Conservation (phyloP, 2,888 invertebrate species). For the Pristionchus arcanus region DNA sequence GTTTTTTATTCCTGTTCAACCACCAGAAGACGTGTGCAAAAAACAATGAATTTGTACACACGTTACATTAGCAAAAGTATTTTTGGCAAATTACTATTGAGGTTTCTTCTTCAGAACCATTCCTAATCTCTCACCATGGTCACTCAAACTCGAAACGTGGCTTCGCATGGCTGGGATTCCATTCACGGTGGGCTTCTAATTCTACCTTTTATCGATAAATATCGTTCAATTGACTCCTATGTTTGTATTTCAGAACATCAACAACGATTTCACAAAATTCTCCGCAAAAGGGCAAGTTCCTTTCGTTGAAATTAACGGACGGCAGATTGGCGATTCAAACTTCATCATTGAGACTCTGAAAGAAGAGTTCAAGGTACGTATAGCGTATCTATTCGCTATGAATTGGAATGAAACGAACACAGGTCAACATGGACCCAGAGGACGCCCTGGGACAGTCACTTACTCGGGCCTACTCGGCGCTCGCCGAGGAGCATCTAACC, state of each 20-base stretch:
- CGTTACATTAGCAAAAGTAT: no score
- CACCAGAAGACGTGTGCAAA: no score
- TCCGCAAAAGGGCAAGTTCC: conserved; percentile 84
- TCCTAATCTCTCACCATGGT: conserved; percentile 25
- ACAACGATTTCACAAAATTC: background rate
- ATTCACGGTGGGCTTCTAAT: background rate
- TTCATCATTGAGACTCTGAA: conserved; percentile 85
- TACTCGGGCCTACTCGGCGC: background rate
- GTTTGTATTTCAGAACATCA: no score
- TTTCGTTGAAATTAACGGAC: conserved; percentile 94
- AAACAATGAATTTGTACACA: no score
- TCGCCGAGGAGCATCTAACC: conserved; percentile 29
- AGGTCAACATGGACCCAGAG: background rate
- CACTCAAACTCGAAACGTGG: conserved; percentile 48
- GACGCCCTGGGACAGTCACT: background rate
- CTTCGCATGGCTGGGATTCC: background rate
- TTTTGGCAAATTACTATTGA: no score
- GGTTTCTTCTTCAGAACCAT: conserved; percentile 23
- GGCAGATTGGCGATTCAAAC: conserved; percentile 93
- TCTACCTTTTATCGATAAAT: conserved; percentile 70
- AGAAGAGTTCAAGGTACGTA: background rate
- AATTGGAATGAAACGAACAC: background rate
- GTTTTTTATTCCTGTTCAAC: no score
- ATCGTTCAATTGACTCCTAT: conserved; percentile 68
- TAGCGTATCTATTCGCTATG: no score